Conservation (phyloP, 1,140 invertebrate genomes). For the Lepidurus apus region DNA sequence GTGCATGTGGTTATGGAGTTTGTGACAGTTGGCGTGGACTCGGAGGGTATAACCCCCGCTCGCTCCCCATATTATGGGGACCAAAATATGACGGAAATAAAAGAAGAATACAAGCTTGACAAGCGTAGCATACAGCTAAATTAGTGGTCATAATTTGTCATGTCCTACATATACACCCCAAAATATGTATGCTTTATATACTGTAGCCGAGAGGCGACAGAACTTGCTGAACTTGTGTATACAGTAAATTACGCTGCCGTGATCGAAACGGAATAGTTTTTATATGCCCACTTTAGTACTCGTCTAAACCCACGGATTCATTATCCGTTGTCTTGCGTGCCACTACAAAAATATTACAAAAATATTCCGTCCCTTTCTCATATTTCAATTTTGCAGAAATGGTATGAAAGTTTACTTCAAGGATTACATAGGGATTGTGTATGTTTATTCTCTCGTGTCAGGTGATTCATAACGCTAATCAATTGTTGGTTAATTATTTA, state of each 20-base stretch:
- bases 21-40: conserved; percentile 11
- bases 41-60: background rate
- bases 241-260: background rate
- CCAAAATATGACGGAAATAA: background rate
- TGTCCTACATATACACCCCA: background rate
- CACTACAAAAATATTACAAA: background rate
- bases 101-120: background rate
- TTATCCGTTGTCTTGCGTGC: background rate
- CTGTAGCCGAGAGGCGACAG: background rate
- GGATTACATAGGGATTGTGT: no score
- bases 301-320: background rate
- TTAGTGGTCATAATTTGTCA: conserved; percentile 8
- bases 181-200: background rate
- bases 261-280: background rate
- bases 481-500: background rate
- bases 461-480: no score
- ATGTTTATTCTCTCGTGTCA: no score
- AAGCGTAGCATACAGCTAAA: background rate
- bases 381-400: background rate
- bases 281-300: background rate
- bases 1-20: background rate
- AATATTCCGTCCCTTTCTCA: background rate
- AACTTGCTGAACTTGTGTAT: no score
- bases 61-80: background rate
- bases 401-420: background rate